A percentile compares a stretch with the other conserved stretches of the same genome.
Conservation (phyloP, 92 coral and sea anemone genomes). For the Phymanthus crucifer region DNA sequence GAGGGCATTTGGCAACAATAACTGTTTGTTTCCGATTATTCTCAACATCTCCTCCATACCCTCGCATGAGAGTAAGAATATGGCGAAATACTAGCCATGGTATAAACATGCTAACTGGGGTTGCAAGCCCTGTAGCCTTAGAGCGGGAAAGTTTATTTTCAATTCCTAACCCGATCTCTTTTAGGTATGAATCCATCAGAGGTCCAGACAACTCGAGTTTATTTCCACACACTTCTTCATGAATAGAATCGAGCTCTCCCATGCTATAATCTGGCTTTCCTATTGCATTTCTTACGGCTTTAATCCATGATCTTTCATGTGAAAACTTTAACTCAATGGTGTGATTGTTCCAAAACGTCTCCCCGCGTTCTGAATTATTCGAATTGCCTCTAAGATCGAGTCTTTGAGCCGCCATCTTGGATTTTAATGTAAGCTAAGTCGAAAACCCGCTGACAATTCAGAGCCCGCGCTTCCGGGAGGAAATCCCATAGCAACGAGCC, state of each 20-base stretch:
- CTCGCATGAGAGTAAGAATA: slow-evolving; percentile 36
- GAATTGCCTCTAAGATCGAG: slow-evolving; percentile 10
- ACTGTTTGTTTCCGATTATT: not conserved
- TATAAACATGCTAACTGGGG: not conserved
- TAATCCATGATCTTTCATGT: slow-evolving; percentile 49
- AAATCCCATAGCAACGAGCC: slow-evolving; percentile 17
- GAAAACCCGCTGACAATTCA: slow-evolving; percentile 32
- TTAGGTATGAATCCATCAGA: slow-evolving; percentile 56
- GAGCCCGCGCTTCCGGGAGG: slow-evolving; percentile 52
- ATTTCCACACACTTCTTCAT: slow-evolving; percentile 59
- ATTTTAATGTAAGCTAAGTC: not conserved
- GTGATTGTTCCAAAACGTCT: slow-evolving; percentile 43
- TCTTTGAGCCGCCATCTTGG: slow-evolving; percentile 48
- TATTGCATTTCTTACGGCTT: slow-evolving; percentile 48
- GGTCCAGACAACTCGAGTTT: slow-evolving; percentile 59
- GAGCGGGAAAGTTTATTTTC: slow-evolving; percentile 7
- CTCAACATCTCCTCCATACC: slow-evolving; percentile 48
- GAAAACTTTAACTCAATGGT: slow-evolving; percentile 54
- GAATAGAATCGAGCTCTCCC: slow-evolving; percentile 50
- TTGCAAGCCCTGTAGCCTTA: slow-evolving; percentile 1
- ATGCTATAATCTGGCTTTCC: slow-evolving; percentile 58
- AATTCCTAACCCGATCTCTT: slow-evolving; percentile 44
- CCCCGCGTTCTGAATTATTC: slow-evolving; percentile 43
- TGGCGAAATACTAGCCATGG: slow-evolving; percentile 35
- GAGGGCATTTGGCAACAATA: slow-evolving; percentile 13